Evolutionary conservation across 1,140 invertebrate species (phyloP).

Genomic region (Cephus cinctus): DNA sequence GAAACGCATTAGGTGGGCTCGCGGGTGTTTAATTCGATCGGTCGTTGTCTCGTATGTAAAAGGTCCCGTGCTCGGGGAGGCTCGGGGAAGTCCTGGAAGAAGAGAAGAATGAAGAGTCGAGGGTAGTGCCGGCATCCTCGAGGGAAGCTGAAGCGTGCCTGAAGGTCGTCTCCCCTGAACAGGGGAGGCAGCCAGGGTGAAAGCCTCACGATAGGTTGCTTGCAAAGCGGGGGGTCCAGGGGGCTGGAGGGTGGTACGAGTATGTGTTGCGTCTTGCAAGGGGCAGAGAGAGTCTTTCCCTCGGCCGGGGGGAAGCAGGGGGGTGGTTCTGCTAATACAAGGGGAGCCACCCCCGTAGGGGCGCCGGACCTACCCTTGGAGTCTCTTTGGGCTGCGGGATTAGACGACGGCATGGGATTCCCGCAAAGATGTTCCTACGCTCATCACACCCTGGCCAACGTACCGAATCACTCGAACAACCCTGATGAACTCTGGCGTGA

Average conservation of each 20-base stretch:
- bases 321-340: slow-evolving; percentile 12
- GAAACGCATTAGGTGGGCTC: too few species aligned
- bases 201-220: slow-evolving; percentile 50
- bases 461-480: slow-evolving; percentile 16
- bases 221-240: slow-evolving; percentile 43
- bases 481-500: slow-evolving; percentile 41
- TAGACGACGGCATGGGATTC: slow-evolving; percentile 47
- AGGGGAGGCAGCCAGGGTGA: slow-evolving; percentile 26
- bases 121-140: slow-evolving; percentile 8
- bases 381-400: slow-evolving; percentile 46
- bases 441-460: slow-evolving; percentile 28
- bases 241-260: slow-evolving; percentile 36
- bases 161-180: slow-evolving; percentile 24
- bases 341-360: slow-evolving; percentile 20
- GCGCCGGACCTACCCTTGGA: slow-evolving; percentile 42
- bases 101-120: background rate
- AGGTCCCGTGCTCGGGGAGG: too few species aligned
- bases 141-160: slow-evolving; percentile 8
- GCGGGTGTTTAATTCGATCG: too few species aligned
- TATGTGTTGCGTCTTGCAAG: slow-evolving; percentile 47
- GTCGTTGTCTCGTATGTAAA: too few species aligned
- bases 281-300: slow-evolving; percentile 45
- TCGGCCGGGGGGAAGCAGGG: slow-evolving; percentile 34
- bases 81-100: too few species aligned
- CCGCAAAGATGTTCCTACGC: slow-evolving; percentile 43